Evolutionary conservation across 2,888 invertebrate genomes (phyloP).

Genomic region (Clepsis dumicolana): DNA sequence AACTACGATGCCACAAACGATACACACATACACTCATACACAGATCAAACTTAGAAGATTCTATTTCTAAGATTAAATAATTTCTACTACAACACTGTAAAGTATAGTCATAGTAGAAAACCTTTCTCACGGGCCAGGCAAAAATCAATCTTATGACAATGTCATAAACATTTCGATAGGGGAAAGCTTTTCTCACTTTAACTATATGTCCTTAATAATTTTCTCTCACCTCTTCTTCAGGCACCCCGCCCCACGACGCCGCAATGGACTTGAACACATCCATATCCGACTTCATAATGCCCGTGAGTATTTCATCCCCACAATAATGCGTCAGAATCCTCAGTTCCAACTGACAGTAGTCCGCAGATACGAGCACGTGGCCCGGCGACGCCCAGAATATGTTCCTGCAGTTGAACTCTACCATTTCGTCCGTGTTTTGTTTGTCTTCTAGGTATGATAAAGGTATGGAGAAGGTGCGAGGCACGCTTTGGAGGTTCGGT

Average conservation of each 20-base stretch:
- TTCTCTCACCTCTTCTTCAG: slow-evolving; percentile 85
- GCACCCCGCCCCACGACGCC: slow-evolving; percentile 92
- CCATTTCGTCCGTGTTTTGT: slow-evolving; percentile 59
- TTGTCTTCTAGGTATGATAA: slow-evolving; percentile 56
- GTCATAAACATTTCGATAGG: too few species aligned
- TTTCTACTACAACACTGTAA: too few species aligned
- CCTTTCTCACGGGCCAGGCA: too few species aligned
- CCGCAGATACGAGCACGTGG: slow-evolving; percentile 93
- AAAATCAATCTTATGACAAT: too few species aligned
- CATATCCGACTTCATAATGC: slow-evolving; percentile 88
- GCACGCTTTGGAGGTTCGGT: slow-evolving; percentile 97
- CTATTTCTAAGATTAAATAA: too few species aligned
- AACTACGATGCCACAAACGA: too few species aligned
- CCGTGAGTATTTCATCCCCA: slow-evolving; percentile 89
- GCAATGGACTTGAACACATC: slow-evolving; percentile 96
- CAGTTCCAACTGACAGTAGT: slow-evolving; percentile 98
- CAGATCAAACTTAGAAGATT: too few species aligned
- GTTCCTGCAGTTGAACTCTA: slow-evolving; percentile 88
- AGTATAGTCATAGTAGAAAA: too few species aligned
- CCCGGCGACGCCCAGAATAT: slow-evolving; percentile 88
- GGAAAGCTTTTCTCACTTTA: too few species aligned
- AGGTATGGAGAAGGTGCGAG: slow-evolving; percentile 92
- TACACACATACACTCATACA: too few species aligned
- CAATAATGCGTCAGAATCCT: slow-evolving; percentile 97
- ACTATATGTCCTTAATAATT: too few species aligned